phyloP scores from a whole-genome alignment of 2,113 vertebrate genomes.

The Emydocephalus ijimae region DNA sequence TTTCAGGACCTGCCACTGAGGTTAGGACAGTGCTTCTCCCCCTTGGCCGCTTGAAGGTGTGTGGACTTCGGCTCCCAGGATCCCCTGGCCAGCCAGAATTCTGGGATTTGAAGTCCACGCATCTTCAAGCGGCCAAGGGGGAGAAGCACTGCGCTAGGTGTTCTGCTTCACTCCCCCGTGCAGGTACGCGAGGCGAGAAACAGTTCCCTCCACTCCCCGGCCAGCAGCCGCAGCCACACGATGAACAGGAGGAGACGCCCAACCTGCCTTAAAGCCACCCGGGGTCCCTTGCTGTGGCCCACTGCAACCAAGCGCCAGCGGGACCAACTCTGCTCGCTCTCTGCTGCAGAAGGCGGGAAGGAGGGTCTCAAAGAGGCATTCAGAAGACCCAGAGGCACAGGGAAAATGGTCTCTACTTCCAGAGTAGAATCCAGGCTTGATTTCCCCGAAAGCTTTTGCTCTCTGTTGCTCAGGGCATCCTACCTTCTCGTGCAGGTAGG shows the following conservation, averaged over 20 bases:
- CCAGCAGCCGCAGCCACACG: neutral
- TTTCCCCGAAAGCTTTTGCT: constrained; percentile 38
- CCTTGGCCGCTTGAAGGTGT: neutral
- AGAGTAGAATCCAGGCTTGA: constrained; percentile 30
- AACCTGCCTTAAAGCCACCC: neutral
- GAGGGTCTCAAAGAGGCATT: neutral
- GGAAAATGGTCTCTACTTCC: neutral
- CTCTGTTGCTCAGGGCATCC: neutral
- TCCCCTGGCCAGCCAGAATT: neutral
- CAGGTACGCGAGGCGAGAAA: neutral
- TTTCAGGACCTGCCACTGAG: neutral
- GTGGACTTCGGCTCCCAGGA: neutral
- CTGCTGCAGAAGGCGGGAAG: neutral
- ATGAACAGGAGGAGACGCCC: neutral
- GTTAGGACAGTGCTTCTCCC: neutral
- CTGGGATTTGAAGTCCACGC: neutral
- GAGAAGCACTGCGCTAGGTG: neutral
- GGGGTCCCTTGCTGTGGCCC: too few species aligned
- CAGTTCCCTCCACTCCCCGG: neutral
- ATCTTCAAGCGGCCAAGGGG: neutral
- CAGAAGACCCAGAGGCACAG: neutral
- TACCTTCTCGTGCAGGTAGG: neutral
- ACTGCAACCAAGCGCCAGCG: neutral
- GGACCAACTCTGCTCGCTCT: neutral
- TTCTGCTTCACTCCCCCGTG: neutral